Percentiles rank a stretch among this genome's conserved stretches.
Conservation (phyloP, 64 coral and sea anemone genomes). For the Catalaphyllia jardinei region DNA sequence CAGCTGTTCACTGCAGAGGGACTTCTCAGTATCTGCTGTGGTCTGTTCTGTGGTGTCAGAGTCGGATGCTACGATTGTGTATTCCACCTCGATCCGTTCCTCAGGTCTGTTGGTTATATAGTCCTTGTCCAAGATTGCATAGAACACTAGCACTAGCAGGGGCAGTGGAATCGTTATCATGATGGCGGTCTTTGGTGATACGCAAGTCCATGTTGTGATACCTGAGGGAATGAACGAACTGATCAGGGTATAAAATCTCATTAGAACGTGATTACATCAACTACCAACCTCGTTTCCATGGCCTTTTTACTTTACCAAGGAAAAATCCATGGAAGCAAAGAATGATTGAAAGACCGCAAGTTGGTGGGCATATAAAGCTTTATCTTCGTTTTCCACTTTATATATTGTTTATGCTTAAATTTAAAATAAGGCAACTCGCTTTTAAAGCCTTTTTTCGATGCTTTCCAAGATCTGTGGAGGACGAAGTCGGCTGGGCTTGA, state of each 20-base stretch:
- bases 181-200: constrained; percentile 71
- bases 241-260: neutral
- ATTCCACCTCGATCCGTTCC: constrained; percentile 6
- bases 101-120: constrained; percentile 13
- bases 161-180: constrained; percentile 71
- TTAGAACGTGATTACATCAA: too few species aligned
- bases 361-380: too few species aligned
- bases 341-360: too few species aligned
- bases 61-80: neutral
- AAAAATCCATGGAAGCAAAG: too few species aligned
- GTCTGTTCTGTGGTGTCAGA: neutral
- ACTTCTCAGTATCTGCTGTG: neutral
- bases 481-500: too few species aligned
- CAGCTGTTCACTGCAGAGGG: constrained; percentile 32
- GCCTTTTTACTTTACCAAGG: too few species aligned
- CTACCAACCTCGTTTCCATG: too few species aligned
- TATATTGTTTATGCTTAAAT: too few species aligned
- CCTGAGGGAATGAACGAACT: constrained; percentile 10
- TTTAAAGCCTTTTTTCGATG: too few species aligned
- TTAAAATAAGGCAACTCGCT: too few species aligned
- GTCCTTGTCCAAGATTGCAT: constrained; percentile 80
- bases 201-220: constrained; percentile 82
- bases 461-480: too few species aligned
- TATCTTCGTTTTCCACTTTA: too few species aligned
- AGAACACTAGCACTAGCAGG: constrained; percentile 62